Evolutionary conservation across 2,797 vertebrate species (phyloP), one percentile per base, ranked within the genome.

Genomic region (Ctenosaura bakeri): DNA sequence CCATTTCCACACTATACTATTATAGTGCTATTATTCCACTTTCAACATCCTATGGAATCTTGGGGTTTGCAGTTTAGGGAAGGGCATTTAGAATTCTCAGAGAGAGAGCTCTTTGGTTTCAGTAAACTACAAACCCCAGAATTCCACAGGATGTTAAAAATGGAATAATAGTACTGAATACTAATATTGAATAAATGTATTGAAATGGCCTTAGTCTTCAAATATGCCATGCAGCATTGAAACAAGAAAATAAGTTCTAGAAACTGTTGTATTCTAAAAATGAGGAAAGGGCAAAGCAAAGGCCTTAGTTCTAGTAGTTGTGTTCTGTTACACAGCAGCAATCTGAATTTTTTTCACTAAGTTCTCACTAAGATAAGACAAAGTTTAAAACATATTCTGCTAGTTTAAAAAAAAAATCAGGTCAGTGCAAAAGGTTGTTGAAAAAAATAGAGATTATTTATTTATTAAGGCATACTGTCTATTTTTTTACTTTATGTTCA

Each of bases 181-280:
- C 42, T 42, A 42, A 42, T 42, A 46, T 4, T 3, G 42, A 46
- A 46, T 46, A 46, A 46, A 46, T 3, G 42, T 46, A 46, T 4
- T 46, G 42, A 46, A 46, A 46, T 46, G 42, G 42, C 42, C 42
- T 46, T 46, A 79, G 69, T 73, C 74, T 83, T 91, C 52, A 12
- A 91, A 85, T 13, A 6, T 90, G 92, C 83, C 24, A 91, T 46
- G 3, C 86, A 59, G 12, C 88, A 59, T 14, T 69, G 92, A 83
- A 42, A 93, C 12, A 32, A 4, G 22, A 93, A 56, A 90, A 82
- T 4, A 9, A 90, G 29, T 9, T 91, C 69, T 83, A 66, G 22
- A 59, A 62, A 22, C n/a, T 59, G 18, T 8, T 24, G n/a, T 38
- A n/a, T 18, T 29, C 38, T 22, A 92, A 54, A 95, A 92, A 92